phyloP scores from a whole-genome alignment of 2,113 vertebrate genomes.

The Alligator sinensis region DNA sequence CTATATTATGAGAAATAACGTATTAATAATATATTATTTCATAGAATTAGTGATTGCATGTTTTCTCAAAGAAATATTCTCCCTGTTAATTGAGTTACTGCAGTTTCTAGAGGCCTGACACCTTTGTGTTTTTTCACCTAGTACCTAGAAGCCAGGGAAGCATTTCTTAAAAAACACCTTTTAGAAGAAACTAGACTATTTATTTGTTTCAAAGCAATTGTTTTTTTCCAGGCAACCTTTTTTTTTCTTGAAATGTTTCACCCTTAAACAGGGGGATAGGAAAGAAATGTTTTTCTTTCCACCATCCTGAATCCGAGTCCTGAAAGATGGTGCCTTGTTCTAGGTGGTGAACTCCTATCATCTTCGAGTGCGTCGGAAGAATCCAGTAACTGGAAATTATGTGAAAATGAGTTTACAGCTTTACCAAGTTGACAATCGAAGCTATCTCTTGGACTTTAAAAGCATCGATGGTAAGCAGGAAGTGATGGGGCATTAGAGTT shows the following conservation, averaged over 20 bases:
- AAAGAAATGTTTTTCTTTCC: background rate
- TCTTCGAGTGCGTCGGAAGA: conserved; percentile 93
- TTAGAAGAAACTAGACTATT: background rate
- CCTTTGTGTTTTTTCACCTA: background rate
- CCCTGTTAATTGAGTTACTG: background rate
- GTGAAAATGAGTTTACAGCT: conserved; percentile 99
- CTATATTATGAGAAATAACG: too few relatives aligned
- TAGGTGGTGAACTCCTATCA: conserved; percentile 98
- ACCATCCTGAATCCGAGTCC: background rate
- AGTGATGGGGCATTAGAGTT: background rate
- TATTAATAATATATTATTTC: too few relatives aligned
- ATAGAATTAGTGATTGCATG: background rate
- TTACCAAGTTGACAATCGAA: conserved; percentile 98
- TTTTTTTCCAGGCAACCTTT: background rate
- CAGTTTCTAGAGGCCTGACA: background rate
- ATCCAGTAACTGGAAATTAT: conserved; percentile 94
- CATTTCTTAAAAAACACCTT: background rate
- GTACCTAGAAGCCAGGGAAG: background rate
- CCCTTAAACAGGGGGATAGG: background rate
- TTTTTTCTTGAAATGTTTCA: background rate
- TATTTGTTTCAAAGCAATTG: background rate
- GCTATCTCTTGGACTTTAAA: conserved; percentile 98
- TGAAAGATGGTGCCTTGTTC: conserved; percentile 37
- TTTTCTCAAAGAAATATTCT: background rate
- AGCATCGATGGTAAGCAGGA: conserved; percentile 92